Percentiles rank a stretch among this genome's conserved stretches.
phyloP scores from a whole-genome alignment of 2,113 vertebrate genomes.

The Haemorhous mexicanus region DNA sequence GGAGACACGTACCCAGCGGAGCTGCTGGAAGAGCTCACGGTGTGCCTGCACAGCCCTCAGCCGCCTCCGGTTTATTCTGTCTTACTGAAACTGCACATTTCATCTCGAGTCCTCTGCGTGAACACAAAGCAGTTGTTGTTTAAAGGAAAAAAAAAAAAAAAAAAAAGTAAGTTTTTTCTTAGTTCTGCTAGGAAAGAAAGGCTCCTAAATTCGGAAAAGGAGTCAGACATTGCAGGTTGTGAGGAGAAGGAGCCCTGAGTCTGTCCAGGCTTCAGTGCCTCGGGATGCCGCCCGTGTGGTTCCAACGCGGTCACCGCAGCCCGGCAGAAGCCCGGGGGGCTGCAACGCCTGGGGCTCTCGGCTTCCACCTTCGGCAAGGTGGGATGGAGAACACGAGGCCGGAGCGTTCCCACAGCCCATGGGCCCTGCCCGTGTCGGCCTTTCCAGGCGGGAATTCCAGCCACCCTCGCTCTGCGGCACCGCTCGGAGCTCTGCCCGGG shows the following conservation, averaged over 20 bases:
- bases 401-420: rapidly evolving
- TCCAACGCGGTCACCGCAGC: background rate
- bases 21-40: rapidly evolving
- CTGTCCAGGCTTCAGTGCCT: background rate
- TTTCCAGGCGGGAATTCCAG: background rate
- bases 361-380: background rate
- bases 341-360: background rate
- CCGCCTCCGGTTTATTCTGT: background rate
- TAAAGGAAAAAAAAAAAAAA: background rate
- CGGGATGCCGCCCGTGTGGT: no score
- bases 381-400: background rate
- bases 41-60: background rate
- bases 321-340: background rate
- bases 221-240: background rate
- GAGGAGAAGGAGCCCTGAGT: background rate
- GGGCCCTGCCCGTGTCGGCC: background rate
- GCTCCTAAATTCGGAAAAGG: background rate
- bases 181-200: background rate
- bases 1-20: no score
- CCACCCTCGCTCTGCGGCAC: background rate
- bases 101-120: background rate
- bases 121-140: background rate
- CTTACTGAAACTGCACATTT: background rate
- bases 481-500: background rate
- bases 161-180: background rate